Percentiles rank a stretch among this genome's conserved stretches.
Evolutionary conservation across 2,797 vertebrate genomes (phyloP).

Genomic region (Cyclura pinguis): DNA sequence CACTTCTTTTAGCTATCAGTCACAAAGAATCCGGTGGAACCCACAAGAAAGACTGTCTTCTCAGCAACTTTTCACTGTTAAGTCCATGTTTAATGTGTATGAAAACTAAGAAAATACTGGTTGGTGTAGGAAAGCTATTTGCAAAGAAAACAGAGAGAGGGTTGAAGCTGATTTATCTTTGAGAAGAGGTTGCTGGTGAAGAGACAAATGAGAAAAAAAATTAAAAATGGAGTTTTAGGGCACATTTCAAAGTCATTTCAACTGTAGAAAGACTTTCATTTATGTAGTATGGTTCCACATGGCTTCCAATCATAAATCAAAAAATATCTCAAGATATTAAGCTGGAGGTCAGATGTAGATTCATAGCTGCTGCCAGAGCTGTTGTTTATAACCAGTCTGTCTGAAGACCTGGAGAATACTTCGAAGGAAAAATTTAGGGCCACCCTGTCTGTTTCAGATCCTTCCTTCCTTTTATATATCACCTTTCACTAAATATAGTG

Average conservation of each 20-base stretch:
- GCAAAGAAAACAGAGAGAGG: neutral
- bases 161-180: conserved; percentile 1
- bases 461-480: neutral
- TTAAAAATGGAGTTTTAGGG: neutral
- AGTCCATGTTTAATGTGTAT: conserved; percentile 1
- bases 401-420: neutral
- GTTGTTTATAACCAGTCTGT: neutral
- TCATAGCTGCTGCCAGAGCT: neutral
- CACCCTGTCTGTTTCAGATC: neutral
- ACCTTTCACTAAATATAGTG: no score
- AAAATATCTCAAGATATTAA: neutral
- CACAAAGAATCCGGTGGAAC: conserved; percentile 6
- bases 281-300: neutral
- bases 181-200: neutral
- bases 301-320: conserved; percentile 4
- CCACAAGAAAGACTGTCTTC: conserved; percentile 34
- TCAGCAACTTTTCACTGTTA: conserved; percentile 17
- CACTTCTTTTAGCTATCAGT: neutral
- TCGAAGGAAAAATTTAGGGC: neutral
- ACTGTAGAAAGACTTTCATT: neutral
- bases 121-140: conserved; percentile 27
- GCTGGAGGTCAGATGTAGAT: neutral
- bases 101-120: conserved; percentile 10
- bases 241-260: neutral
- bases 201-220: neutral